A percentile compares a stretch with the other conserved stretches of the same genome.
phyloP scores from a whole-genome alignment of 2,888 invertebrate genomes.

The Lasioglossum vierecki region DNA sequence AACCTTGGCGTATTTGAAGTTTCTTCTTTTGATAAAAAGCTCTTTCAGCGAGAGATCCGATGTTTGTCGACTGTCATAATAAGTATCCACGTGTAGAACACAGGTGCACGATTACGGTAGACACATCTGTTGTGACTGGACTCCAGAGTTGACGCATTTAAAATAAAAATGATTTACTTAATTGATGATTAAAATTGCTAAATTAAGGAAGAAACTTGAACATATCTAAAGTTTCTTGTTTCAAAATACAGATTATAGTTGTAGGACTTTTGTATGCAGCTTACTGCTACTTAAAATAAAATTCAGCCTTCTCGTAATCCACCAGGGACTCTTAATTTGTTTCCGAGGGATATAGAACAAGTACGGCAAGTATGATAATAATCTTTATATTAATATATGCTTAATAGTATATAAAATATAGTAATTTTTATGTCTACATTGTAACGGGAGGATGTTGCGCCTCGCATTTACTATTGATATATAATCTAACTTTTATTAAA shows the following conservation, averaged over 20 bases:
- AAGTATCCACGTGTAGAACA: background rate
- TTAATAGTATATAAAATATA: slow-evolving; percentile 17
- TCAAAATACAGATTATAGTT: background rate
- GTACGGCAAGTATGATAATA: background rate
- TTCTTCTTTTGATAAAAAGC: background rate
- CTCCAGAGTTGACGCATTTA: background rate
- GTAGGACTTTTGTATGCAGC: background rate
- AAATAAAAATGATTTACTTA: background rate
- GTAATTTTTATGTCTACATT: slow-evolving; percentile 5
- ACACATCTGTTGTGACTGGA: background rate
- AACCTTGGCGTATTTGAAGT: no score
- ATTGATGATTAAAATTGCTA: background rate
- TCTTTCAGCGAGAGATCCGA: background rate
- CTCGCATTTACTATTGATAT: background rate
- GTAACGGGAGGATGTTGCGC: background rate
- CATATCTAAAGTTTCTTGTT: background rate
- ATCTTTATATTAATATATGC: background rate
- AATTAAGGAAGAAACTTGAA: background rate
- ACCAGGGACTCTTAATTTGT: background rate
- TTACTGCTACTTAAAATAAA: background rate
- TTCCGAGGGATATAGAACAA: background rate
- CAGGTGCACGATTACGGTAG: background rate
- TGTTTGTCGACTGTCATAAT: background rate
- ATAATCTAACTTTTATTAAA: background rate
- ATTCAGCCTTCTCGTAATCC: background rate